phyloP scores from a whole-genome alignment of 2,113 vertebrate species.

The Herpailurus yagouaroundi region DNA sequence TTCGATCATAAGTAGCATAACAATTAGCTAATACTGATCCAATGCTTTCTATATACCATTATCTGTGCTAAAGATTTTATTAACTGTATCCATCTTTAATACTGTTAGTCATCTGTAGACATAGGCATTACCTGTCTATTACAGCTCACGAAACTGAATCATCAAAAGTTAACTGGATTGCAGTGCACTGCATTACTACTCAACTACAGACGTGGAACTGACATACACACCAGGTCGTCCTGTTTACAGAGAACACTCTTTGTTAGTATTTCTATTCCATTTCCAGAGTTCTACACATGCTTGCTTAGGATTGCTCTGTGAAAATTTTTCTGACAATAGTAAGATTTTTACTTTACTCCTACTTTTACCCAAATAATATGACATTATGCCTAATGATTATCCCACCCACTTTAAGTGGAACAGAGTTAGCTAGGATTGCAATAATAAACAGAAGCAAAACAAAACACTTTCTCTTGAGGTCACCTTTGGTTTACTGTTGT shows the following conservation, averaged over 20 bases:
- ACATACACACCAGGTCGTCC: not conserved
- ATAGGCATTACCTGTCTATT: not conserved
- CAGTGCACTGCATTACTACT: too few species aligned
- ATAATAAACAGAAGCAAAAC: not conserved
- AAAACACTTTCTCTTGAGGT: not conserved
- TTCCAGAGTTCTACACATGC: not conserved
- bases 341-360: not conserved
- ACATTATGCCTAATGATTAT: not conserved
- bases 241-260: not conserved
- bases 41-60: not conserved
- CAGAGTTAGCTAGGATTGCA: not conserved
- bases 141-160: not conserved
- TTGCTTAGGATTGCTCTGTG: not conserved
- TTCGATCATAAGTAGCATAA: not conserved
- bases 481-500: not conserved
- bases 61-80: not conserved
- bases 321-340: not conserved
- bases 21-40: not conserved
- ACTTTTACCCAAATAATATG: not conserved
- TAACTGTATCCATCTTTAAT: not conserved
- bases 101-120: not conserved
- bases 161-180: not conserved
- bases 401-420: not conserved
- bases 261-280: not conserved
- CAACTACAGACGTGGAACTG: not conserved